These are phyloP conservation scores for Volucella inanis DNA, from an alignment of 2,888 invertebrate genomes.

Conservation along the genomic window DNA sequence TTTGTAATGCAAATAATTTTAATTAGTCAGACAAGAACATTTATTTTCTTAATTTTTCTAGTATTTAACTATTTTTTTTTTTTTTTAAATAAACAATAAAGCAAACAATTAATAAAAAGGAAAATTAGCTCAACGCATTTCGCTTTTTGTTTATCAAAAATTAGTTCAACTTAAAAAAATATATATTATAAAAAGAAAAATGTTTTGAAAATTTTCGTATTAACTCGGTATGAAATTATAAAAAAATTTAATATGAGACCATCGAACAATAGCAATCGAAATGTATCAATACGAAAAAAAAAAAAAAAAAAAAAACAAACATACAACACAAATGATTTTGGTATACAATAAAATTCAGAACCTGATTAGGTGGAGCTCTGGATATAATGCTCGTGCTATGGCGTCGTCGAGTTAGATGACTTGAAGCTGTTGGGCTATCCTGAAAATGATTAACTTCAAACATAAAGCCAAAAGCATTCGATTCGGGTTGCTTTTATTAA, in stretches of 20 bases:
- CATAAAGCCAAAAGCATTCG: constrained; percentile 77
- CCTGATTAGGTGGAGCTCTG: constrained; percentile 83
- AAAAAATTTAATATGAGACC: constrained; percentile 57
- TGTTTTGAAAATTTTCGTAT: constrained; percentile 14
- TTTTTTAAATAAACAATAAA: constrained; percentile 18
- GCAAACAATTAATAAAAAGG: constrained; percentile 21
- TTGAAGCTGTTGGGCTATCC: constrained; percentile 85
- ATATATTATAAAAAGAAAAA: constrained; percentile 10
- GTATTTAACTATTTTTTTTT: constrained; percentile 13
- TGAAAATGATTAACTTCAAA: constrained; percentile 80
- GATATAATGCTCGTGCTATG: constrained; percentile 87
- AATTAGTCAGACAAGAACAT: constrained; percentile 51
- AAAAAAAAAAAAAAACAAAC: constrained; percentile 7
- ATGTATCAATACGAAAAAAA: constrained; percentile 11
- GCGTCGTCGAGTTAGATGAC: constrained; percentile 89
- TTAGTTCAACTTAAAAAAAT: constrained; percentile 11
- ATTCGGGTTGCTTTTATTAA: constrained; percentile 61
- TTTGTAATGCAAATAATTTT: constrained; percentile 53
- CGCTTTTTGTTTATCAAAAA: neutral
- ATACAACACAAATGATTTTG: constrained; percentile 28
- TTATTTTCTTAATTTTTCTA: constrained; percentile 31
- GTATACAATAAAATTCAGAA: constrained; percentile 78
- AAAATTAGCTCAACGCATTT: constrained; percentile 44
- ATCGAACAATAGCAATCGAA: constrained; percentile 25
- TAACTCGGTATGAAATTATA: constrained; percentile 37